Base-by-base conservation (phyloP, 2,797 vertebrate species). In the Avahi laniger region DNA sequence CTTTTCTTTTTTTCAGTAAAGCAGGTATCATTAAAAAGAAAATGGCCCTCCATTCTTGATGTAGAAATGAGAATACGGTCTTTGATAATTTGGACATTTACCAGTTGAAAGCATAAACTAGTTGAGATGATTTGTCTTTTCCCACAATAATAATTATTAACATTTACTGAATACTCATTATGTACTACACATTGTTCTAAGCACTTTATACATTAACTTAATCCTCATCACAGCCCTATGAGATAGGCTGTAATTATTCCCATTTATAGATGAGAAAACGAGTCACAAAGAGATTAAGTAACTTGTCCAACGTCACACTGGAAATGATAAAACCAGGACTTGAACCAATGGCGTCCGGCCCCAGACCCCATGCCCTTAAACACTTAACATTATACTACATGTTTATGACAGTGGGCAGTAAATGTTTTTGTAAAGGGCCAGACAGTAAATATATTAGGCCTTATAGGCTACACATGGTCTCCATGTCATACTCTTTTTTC, bases 261-360 rank as follows among this genome's bases (percentile, higher is more conserved):
- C 20, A 87, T 54, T 95, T 92, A 95, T 1, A 88, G 89, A 84
- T 57, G 54, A 75, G 30, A 96, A 96, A 94, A 76, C 0, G 0
- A 84, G 85, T 88, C 93, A 90, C 82, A 86, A 41, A 88, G 75
- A 93, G 75, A 93, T 80, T 80, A 91, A 92, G 72, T 67, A 63
- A 95, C 76, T 89, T 93, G n/a, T n/a, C 81, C 30, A 88, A 67
- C 5, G 86, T 94, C 84, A 87, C 13, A 70, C 20, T 61, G 38
- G 38, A 93, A 54, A 65, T 35, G 12, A 50, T 52, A 50, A 94
- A 80, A 72, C 50, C 76, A 85, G 41, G 38, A 83, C 52, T 22
- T 46, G 35, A 81, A 76, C 26, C 69, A 43, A 5, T 3, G 17
- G 18, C 38, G 9, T 54, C 46, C 13, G 18, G 30, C 10, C 4